A percentile compares a stretch with the other conserved stretches of the same genome.
These are phyloP conservation scores for Palloptera scutellata DNA, from an alignment of 2,888 invertebrate genomes.

Conservation along the genomic window DNA sequence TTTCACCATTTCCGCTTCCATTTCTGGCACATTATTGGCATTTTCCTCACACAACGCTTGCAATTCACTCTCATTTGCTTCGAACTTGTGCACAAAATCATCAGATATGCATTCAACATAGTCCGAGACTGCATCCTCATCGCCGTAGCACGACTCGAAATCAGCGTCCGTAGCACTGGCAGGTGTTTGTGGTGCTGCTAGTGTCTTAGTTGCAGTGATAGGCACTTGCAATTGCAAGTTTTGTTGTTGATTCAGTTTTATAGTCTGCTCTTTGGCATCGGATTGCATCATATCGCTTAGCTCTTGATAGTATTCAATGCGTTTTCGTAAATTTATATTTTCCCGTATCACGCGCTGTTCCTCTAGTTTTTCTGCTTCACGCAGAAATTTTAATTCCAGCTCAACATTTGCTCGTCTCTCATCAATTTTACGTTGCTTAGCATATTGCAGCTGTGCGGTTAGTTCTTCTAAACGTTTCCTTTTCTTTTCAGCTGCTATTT, in stretches of 20 bases:
- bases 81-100: constrained; percentile 45
- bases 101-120: constrained; percentile 48
- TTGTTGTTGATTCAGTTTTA: constrained; percentile 2
- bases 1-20: constrained; percentile 10
- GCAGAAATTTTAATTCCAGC: constrained; percentile 49
- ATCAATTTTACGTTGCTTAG: constrained; percentile 52
- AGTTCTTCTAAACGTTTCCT: constrained; percentile 50
- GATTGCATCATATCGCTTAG: constrained; percentile 45
- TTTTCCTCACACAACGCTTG: constrained; percentile 31
- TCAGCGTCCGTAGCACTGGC: constrained; percentile 44
- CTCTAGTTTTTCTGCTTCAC: constrained; percentile 51
- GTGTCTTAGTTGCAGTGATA: background rate
- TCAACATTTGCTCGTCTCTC: constrained; percentile 52
- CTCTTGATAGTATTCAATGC: constrained; percentile 55
- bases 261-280: constrained; percentile 32
- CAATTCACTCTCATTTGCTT: constrained; percentile 42
- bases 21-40: constrained; percentile 16
- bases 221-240: constrained; percentile 22
- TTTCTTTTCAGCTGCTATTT: constrained; percentile 47
- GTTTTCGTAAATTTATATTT: constrained; percentile 51
- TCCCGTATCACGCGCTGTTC: constrained; percentile 48
- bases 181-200: constrained; percentile 37
- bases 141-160: constrained; percentile 51
- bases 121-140: constrained; percentile 43
- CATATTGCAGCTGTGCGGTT: constrained; percentile 49